These are phyloP conservation scores for Linnaemya tessellans DNA, from an alignment of 2,888 invertebrate genomes.

Conservation along the genomic window DNA sequence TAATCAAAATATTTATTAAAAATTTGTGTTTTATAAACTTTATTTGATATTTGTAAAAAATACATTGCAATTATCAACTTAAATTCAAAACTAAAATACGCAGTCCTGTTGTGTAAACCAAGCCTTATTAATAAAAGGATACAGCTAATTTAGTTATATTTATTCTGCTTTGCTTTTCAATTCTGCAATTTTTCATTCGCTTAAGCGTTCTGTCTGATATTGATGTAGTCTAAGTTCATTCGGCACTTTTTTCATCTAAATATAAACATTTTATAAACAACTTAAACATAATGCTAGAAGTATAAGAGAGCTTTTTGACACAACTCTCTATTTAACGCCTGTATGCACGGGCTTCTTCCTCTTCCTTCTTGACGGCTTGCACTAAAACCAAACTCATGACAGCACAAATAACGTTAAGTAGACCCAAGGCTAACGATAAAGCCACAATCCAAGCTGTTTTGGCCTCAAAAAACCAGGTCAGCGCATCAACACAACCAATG, in stretches of 20 bases:
- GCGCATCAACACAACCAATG: constrained; percentile 93
- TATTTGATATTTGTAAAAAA: constrained; percentile 55
- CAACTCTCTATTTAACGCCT: constrained; percentile 81
- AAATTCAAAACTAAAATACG: constrained; percentile 43
- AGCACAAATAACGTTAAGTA: constrained; percentile 90
- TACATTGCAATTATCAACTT: constrained; percentile 44
- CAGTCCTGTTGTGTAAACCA: not conserved
- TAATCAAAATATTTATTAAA: constrained; percentile 43
- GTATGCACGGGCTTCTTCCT: constrained; percentile 85
- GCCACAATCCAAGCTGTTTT: constrained; percentile 93
- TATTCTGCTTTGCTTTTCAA: too few species aligned
- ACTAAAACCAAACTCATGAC: constrained; percentile 88
- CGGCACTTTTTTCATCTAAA: constrained; percentile 62
- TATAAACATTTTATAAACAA: constrained; percentile 28
- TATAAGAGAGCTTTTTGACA: constrained; percentile 36
- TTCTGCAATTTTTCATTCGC: too few species aligned
- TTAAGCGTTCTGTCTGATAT: too few species aligned
- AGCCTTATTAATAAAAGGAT: too few species aligned
- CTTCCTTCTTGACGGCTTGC: constrained; percentile 90
- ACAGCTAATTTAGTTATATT: too few species aligned
- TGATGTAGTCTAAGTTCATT: constrained; percentile 72
- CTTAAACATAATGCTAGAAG: constrained; percentile 48
- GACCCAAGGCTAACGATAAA: constrained; percentile 89
- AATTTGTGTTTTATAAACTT: constrained; percentile 27
- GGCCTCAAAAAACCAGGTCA: constrained; percentile 94